Evolutionary conservation across 2,113 vertebrate species (phyloP).

Genomic region (Callopanchax toddi): DNA sequence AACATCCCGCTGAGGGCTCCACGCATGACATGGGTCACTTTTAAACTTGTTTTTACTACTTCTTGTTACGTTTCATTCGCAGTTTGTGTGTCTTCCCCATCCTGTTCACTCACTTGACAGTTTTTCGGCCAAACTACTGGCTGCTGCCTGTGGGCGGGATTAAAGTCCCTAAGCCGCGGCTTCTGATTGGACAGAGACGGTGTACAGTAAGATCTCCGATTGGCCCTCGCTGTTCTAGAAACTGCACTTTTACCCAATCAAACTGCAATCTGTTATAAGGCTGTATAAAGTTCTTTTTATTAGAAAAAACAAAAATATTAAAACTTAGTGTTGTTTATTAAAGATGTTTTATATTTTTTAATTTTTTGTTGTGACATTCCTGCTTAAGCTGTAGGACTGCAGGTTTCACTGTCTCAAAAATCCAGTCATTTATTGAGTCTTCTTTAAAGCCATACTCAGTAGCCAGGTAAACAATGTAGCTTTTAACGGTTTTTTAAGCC

Average conservation of each 20-base stretch:
- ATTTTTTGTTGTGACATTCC: too few species aligned
- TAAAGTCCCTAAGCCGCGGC: background rate
- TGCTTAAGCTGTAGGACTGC: too few species aligned
- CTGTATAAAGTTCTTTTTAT: too few species aligned
- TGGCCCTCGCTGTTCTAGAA: conserved; percentile 31
- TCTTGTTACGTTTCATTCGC: conserved; percentile 25
- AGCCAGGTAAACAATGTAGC: too few species aligned
- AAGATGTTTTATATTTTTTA: too few species aligned
- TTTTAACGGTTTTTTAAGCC: too few species aligned
- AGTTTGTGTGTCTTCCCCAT: conserved; percentile 47
- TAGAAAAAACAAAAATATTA: too few species aligned
- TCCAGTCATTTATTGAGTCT: too few species aligned
- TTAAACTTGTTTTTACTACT: conserved; percentile 50
- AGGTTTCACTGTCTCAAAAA: too few species aligned
- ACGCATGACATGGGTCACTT: conserved; percentile 28
- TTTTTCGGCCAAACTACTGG: conserved; percentile 58
- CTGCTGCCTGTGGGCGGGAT: conserved; percentile 61
- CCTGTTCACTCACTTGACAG: conserved; percentile 72
- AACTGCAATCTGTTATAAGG: too few species aligned
- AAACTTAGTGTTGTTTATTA: too few species aligned
- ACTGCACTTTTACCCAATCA: conserved; percentile 54
- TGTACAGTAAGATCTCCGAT: conserved; percentile 53
- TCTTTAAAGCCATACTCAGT: too few species aligned
- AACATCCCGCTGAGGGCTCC: conserved; percentile 19
- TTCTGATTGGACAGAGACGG: conserved; percentile 53